Evolutionary conservation across 1,140 invertebrate species (phyloP), one percentile per base, ranked within the genome.

Genomic region (Phocides pigmalion): DNA sequence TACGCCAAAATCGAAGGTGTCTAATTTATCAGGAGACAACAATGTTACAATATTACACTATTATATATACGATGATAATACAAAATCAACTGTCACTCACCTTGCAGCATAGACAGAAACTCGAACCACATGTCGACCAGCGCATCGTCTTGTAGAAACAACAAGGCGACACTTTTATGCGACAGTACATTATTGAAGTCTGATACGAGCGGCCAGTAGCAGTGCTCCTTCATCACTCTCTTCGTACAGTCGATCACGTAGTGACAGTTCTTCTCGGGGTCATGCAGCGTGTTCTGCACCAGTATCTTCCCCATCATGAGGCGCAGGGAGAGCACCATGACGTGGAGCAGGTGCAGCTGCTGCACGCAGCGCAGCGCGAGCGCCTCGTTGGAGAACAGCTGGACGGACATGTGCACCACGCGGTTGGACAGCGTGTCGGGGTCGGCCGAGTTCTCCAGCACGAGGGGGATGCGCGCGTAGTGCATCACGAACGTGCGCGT

Each of bases 131-230:
- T 96, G 76, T 97, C 94, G 15, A 99, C 93, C 11, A 99, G 93
- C 59, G 94, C 94, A 74, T 96, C 94, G 82, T 99, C 97, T 44
- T 94, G 94, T 84, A 99, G 94, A 86, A 99, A 99, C 73, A 96
- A 95, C 62, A 97, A 84, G 0, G 98, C 98, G 12, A 99, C 97
- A 8, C 95, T 96, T 70, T 95, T 93, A 88, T 99, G 98, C 0
- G 97, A 98, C 0, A 99, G 92, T n/a, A 99, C 96, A 89, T 99
- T 99, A 82, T 99, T 99, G 32, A 99, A 94, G 93, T 99, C 98
- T 0, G 97, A 98, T 32, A 99, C 97, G 2, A 99, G 92, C 8
- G 98, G 98, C 98, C 98, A 99, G 91, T 99, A 99, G 92, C 98
- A 98, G 90, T 99, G 98, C 79, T 99, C 97, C 88, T 98, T 98